Conservation (phyloP, 2,797 vertebrate genomes). For the Myotis findleyi region DNA sequence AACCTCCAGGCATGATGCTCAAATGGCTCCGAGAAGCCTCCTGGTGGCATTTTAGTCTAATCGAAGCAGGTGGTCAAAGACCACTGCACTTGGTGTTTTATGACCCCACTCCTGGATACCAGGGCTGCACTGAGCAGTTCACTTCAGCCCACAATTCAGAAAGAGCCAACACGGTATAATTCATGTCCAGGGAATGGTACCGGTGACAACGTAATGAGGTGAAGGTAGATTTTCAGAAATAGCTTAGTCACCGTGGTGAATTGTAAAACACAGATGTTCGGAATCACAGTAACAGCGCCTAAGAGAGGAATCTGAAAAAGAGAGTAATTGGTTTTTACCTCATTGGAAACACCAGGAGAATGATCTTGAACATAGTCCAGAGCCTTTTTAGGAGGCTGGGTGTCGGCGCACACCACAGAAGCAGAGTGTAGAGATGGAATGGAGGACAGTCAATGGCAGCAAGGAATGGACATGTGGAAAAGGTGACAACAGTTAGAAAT, state of each 20-base stretch:
- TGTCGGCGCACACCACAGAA: slow-evolving; percentile 87
- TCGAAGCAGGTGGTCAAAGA: background rate
- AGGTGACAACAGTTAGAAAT: slow-evolving; percentile 91
- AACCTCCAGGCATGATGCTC: background rate
- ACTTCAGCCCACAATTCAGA: background rate
- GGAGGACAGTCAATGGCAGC: slow-evolving; percentile 95
- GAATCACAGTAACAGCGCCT: slow-evolving; percentile 50
- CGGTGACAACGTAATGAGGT: background rate
- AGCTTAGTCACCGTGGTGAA: background rate
- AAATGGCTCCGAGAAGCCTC: background rate
- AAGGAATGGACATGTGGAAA: slow-evolving; percentile 94
- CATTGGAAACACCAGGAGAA: slow-evolving; percentile 93
- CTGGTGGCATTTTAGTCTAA: background rate
- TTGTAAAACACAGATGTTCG: background rate
- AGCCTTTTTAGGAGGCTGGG: slow-evolving; percentile 99
- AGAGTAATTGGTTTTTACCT: slow-evolving; percentile 94
- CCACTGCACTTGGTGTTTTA: background rate
- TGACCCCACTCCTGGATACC: background rate
- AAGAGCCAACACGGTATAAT: background rate
- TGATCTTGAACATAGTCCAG: slow-evolving; percentile 99
- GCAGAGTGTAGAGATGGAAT: slow-evolving; percentile 95
- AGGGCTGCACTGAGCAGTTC: background rate
- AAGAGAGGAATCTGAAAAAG: slow-evolving; percentile 79
- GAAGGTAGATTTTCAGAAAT: slow-evolving; percentile 11
- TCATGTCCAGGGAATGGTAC: background rate